These are phyloP conservation scores for Paraplagusia blochii DNA, from an alignment of 2,113 vertebrate genomes.

Conservation along the genomic window DNA sequence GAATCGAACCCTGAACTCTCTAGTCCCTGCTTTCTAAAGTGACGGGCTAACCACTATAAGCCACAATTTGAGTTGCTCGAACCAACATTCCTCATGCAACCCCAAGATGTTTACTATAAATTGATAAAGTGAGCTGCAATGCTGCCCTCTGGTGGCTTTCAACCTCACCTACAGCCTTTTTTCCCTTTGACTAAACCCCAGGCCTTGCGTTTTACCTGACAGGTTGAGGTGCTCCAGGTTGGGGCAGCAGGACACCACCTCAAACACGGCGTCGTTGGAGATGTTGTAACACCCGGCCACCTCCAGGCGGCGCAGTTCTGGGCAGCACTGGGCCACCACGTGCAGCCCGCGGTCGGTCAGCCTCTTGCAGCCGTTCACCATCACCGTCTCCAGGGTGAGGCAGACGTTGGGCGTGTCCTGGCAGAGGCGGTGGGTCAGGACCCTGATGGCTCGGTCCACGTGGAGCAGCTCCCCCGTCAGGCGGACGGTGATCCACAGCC, in stretches of 20 bases:
- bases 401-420: conserved; percentile 98
- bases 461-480: conserved; percentile 89
- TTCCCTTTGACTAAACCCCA: too few species aligned
- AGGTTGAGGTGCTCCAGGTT: conserved; percentile 95
- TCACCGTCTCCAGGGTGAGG: conserved; percentile 92
- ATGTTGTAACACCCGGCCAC: conserved; percentile 93
- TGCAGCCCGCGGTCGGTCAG: conserved; percentile 95
- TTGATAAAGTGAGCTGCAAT: too few species aligned
- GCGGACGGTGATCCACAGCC: conserved; percentile 89
- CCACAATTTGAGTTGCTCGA: too few species aligned
- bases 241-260: conserved; percentile 93
- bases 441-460: conserved; percentile 90
- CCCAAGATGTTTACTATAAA: too few species aligned
- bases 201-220: too few species aligned
- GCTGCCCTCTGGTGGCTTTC: too few species aligned
- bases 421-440: conserved; percentile 92
- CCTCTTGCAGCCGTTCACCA: conserved; percentile 89
- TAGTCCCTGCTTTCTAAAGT: too few species aligned
- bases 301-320: conserved; percentile 89
- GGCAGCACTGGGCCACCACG: conserved; percentile 92
- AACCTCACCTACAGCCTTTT: too few species aligned
- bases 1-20: too few species aligned
- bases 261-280: conserved; percentile 93
- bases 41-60: too few species aligned
- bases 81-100: too few species aligned